Base-by-base conservation (phyloP, 2,113 vertebrate species). In the Pampusana beccarii region DNA sequence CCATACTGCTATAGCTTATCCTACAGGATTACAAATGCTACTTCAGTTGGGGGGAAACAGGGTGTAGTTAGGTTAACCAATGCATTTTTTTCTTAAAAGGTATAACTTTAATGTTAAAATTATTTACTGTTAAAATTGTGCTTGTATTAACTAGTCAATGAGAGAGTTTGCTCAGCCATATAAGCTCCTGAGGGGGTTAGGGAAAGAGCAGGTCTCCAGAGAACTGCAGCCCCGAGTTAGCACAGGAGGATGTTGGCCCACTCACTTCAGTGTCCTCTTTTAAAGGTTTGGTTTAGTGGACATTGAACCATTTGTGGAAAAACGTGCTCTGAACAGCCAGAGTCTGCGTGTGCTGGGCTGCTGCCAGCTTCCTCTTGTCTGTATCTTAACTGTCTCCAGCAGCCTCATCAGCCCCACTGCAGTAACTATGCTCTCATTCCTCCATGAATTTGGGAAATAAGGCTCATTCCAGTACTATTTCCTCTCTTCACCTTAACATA, bases 291-390 rank as follows among this genome's bases (percentile, higher is more conserved):
- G 12, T 61, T 88, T 70, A 38, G 25, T 20, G 3, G 28, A 8
- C 12, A 8, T 50, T 15, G 20, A 33, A 28, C 16, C 7, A 15
- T 48, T 66, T 13, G 62, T 9, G 17, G 33, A 53, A 78, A 57
- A 44, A 9, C 0, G 0, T 48, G 31, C 11, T 79, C 36, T 62
- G 46, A 71, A 24, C 28, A 77, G 18, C 2, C 13, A 44, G 16
- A 0, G 1, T 36, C 31, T 70, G n/a, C 2, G 0, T 17, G 9
- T 10, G 5, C 36, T 65, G 20, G 29, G 19, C 19, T 72, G 25
- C 33, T 2, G 1, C 5, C 34, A 69, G 29, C 36, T 79, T 44
- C 74, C 36, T 36, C 21, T 34, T 44, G 28, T 4, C 38, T 44
- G 9, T 9, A 9, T 86, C 8, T 50, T 42, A 19, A 19, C 23